Conservation (phyloP, 92 coral and sea anemone genomes). For the Paramuricea clavata region DNA sequence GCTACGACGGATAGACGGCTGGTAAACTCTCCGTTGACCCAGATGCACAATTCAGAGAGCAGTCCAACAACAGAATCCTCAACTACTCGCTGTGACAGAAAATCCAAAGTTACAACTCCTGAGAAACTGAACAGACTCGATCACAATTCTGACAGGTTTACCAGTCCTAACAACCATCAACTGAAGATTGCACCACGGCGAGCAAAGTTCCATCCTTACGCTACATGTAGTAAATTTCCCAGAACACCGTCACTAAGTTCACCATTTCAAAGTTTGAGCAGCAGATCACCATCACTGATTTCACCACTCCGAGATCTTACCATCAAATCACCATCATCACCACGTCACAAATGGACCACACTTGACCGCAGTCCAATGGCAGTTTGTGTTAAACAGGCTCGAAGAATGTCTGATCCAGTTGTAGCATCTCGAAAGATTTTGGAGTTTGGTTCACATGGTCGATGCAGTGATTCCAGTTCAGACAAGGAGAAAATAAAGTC, state of each 20-base stretch:
- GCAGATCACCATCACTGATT: slow-evolving; percentile 3
- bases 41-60: neutral
- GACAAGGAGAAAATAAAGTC: neutral
- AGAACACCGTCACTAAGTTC: neutral
- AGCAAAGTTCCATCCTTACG: slow-evolving; percentile 17
- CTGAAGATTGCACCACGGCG: slow-evolving; percentile 20
- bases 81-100: neutral
- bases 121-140: neutral
- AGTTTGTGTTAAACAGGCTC: neutral
- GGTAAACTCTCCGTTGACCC: neutral
- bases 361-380: neutral
- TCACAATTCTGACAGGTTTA: neutral
- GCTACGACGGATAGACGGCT: neutral
- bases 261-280: neutral
- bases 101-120: neutral
- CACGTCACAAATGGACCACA: neutral
- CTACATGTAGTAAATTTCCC: neutral
- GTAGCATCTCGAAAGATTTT: neutral
- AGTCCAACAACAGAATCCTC: neutral
- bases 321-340: neutral
- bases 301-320: slow-evolving; percentile 34
- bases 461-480: neutral
- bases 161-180: neutral
- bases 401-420: neutral
- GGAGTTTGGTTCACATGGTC: neutral